Evolutionary conservation across 2,797 vertebrate genomes (phyloP).

Genomic region (Microhierax caerulescens): DNA sequence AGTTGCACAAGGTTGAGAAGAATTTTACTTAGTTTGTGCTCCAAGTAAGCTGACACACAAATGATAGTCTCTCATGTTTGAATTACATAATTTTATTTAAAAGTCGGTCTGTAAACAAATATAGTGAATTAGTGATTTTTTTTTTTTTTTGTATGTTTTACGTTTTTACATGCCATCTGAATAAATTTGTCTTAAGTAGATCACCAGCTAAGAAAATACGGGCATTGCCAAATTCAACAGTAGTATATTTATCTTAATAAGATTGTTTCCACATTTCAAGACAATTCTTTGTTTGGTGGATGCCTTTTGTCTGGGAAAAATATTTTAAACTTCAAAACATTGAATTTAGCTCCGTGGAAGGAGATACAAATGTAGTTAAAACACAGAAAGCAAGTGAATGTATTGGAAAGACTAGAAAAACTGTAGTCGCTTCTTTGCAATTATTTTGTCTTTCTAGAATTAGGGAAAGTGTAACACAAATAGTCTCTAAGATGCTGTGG

Average conservation of each 20-base stretch:
- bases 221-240: conserved; percentile 22
- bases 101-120: not conserved
- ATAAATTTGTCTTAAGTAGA: not conserved
- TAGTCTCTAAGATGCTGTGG: not conserved
- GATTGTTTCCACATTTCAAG: not conserved
- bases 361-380: not conserved
- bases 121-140: not conserved
- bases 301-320: not conserved
- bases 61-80: not conserved
- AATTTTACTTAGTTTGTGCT: not conserved
- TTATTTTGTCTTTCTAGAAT: not conserved
- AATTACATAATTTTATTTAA: not conserved
- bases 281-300: not conserved
- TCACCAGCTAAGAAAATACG: not conserved
- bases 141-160: not conserved
- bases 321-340: not conserved
- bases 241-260: not conserved
- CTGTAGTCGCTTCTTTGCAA: not conserved
- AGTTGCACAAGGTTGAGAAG: not conserved
- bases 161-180: not conserved
- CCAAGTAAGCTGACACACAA: not conserved
- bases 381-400: not conserved
- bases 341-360: not conserved
- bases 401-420: not conserved
- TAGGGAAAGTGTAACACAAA: not conserved